Evolutionary conservation across 2,888 invertebrate species (phyloP).

Genomic region (Mechanitis messenoides): DNA sequence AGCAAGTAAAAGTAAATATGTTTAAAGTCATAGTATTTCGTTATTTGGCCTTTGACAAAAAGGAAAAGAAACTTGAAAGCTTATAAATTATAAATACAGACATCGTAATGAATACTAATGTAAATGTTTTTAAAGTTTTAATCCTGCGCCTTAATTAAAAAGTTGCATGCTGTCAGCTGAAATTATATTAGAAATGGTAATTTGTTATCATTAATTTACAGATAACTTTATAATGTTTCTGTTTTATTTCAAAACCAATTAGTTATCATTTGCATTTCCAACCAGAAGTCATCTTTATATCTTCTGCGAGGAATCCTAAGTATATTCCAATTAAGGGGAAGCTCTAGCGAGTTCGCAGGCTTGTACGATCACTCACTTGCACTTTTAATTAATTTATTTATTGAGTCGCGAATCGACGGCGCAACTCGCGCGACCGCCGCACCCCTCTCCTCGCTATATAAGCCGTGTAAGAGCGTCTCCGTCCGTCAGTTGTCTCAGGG

Average conservation of each 20-base stretch:
- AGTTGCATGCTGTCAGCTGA: background rate
- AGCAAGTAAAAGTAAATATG: too few relatives aligned
- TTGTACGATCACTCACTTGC: conserved; percentile 75
- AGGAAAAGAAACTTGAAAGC: conserved; percentile 2
- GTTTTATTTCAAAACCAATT: background rate
- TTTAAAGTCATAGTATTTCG: background rate
- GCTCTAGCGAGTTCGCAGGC: conserved; percentile 56
- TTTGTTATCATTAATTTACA: background rate
- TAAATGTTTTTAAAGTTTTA: conserved; percentile 3
- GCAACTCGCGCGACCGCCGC: conserved; percentile 71
- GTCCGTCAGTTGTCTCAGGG: conserved; percentile 72
- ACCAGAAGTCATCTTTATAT: conserved; percentile 2
- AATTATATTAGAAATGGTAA: conserved; percentile 6
- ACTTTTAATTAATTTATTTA: conserved; percentile 79
- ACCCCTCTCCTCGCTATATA: conserved; percentile 60
- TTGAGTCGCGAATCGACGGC: conserved; percentile 74
- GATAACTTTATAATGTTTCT: background rate
- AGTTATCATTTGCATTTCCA: conserved; percentile 1
- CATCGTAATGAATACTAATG: conserved; percentile 6
- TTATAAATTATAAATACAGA: conserved; percentile 3
- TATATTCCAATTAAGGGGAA: conserved; percentile 69
- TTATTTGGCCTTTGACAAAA: background rate
- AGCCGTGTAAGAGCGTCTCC: conserved; percentile 52
- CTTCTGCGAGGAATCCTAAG: conserved; percentile 52
- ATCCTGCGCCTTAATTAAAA: conserved; percentile 1